Evolutionary conservation across 2,888 invertebrate species (phyloP).

Genomic region (Melinaea marsaeus): DNA sequence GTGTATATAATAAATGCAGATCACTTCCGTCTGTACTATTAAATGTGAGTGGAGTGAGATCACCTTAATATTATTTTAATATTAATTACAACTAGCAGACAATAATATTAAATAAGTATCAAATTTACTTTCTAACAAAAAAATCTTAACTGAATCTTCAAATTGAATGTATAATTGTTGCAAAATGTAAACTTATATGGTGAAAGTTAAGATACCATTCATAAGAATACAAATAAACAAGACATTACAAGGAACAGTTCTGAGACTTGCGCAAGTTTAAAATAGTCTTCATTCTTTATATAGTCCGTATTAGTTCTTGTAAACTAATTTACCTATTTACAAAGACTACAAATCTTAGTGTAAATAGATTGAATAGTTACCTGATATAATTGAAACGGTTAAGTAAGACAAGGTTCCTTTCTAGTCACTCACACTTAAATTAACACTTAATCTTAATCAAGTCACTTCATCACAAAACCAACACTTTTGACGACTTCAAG

Average conservation of each 20-base stretch:
- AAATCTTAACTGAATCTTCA: no score
- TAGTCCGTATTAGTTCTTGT: no score
- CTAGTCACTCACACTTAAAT: conserved; percentile 5
- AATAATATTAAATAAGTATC: neutral
- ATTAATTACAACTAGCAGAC: neutral
- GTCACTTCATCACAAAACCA: neutral
- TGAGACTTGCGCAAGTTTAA: no score
- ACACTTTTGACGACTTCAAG: neutral
- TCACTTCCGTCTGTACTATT: neutral
- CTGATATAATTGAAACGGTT: neutral
- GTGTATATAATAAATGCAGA: neutral
- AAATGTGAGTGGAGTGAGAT: neutral
- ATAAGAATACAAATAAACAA: no score
- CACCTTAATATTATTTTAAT: neutral
- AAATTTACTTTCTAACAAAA: neutral
- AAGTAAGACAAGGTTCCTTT: neutral
- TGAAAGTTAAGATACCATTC: no score
- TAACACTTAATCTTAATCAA: conserved; percentile 1
- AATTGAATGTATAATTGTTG: no score
- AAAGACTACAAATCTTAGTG: neutral
- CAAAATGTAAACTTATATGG: no score
- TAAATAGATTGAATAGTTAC: neutral
- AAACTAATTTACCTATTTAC: neutral
- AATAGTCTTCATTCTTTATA: no score
- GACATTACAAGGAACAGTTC: no score